phyloP scores from a whole-genome alignment of 2,113 vertebrate species.

The Nipponia nippon region DNA sequence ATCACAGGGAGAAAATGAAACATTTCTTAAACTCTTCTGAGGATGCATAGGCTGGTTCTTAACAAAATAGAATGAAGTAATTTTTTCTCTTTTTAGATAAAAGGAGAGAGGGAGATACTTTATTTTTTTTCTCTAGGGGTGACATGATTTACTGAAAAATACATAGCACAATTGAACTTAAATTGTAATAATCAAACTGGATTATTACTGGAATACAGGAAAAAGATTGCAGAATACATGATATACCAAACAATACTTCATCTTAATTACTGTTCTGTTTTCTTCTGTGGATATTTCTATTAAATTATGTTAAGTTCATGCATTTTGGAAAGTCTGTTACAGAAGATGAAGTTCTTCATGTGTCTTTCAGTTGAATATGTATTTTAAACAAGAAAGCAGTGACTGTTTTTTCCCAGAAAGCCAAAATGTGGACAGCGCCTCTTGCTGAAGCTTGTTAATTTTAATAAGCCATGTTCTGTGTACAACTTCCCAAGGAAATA shows the following conservation, averaged over 20 bases:
- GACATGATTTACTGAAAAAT: background rate
- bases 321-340: background rate
- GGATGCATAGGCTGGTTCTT: background rate
- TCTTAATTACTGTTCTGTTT: background rate
- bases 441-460: background rate
- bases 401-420: background rate
- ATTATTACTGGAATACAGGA: background rate
- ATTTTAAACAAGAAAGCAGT: background rate
- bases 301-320: background rate
- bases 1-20: background rate
- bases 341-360: background rate
- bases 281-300: background rate
- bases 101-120: background rate
- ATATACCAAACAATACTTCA: background rate
- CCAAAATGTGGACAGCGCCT: background rate
- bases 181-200: background rate
- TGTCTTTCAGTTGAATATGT: background rate
- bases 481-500: background rate
- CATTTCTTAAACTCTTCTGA: background rate
- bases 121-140: background rate
- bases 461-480: background rate
- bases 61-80: background rate
- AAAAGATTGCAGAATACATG: background rate
- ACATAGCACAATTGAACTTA: background rate
- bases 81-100: background rate